Evolutionary conservation across 2,797 vertebrate genomes (phyloP).

Genomic region (Tragelaphus eurycerus): DNA sequence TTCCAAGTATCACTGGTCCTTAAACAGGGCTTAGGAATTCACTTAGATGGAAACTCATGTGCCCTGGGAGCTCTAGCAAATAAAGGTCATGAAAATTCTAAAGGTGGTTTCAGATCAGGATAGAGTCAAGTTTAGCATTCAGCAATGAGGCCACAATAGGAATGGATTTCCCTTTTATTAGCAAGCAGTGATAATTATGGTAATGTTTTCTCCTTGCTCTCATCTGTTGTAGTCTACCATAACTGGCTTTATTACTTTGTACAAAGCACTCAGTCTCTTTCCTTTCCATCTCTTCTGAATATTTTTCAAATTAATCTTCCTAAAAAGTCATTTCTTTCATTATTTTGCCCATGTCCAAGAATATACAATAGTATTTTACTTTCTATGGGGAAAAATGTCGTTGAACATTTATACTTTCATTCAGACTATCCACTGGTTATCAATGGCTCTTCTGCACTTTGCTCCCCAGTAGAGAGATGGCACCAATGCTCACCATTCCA

Average conservation of each 20-base stretch:
- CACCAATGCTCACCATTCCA: fast-evolving
- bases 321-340: background rate
- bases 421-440: background rate
- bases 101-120: background rate
- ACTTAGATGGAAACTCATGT: background rate
- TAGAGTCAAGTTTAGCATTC: background rate
- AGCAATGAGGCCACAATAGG: background rate
- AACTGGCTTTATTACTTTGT: background rate
- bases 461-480: background rate
- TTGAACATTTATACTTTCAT: background rate
- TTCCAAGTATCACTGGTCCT: background rate
- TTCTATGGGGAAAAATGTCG: background rate
- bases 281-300: background rate
- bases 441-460: background rate
- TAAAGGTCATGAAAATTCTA: background rate
- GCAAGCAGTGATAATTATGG: background rate
- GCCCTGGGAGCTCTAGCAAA: background rate
- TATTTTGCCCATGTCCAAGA: background rate
- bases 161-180: background rate
- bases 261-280: background rate
- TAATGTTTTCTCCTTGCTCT: background rate
- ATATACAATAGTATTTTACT: background rate
- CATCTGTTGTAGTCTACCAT: background rate
- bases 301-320: background rate
- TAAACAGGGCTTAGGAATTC: background rate